Evolutionary conservation across 1,140 invertebrate genomes (phyloP).

Genomic region (Lepeophtheirus salmonis): DNA sequence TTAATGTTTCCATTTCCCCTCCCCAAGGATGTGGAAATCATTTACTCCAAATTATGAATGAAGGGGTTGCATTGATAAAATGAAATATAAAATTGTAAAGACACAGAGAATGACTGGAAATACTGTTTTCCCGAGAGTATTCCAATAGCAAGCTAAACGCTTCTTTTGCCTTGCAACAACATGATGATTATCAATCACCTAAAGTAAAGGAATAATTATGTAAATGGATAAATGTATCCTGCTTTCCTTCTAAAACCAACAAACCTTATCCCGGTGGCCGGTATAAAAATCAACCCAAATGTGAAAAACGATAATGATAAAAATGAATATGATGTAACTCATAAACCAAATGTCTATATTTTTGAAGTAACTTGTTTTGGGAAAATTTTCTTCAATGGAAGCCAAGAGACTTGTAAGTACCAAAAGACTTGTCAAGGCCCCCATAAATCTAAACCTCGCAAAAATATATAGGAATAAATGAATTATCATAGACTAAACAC

Average conservation of each 20-base stretch:
- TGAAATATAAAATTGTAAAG: slow-evolving; percentile 6
- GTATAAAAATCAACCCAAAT: slow-evolving; percentile 18
- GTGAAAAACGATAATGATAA: slow-evolving; percentile 23
- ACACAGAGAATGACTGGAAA: slow-evolving; percentile 4
- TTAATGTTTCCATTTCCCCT: too few species aligned
- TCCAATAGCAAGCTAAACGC: neutral
- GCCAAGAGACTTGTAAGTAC: slow-evolving; percentile 20
- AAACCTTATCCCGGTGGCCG: slow-evolving; percentile 4
- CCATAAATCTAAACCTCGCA: slow-evolving; percentile 18
- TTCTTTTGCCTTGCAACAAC: slow-evolving; percentile 3
- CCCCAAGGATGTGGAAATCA: too few species aligned
- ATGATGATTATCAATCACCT: neutral
- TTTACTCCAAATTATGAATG: too few species aligned
- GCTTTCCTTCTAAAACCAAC: neutral
- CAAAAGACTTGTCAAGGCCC: slow-evolving; percentile 18
- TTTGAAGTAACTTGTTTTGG: slow-evolving; percentile 23
- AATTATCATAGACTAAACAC: too few species aligned
- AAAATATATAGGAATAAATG: neutral
- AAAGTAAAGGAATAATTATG: neutral
- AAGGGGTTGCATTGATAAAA: slow-evolving; percentile 9
- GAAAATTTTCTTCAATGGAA: slow-evolving; percentile 19
- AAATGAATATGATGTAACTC: slow-evolving; percentile 22
- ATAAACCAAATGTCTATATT: slow-evolving; percentile 22
- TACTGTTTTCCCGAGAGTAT: slow-evolving; percentile 1
- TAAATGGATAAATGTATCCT: neutral